Conservation (phyloP, 1,140 invertebrate species). For the Drosophila repletoides region DNA sequence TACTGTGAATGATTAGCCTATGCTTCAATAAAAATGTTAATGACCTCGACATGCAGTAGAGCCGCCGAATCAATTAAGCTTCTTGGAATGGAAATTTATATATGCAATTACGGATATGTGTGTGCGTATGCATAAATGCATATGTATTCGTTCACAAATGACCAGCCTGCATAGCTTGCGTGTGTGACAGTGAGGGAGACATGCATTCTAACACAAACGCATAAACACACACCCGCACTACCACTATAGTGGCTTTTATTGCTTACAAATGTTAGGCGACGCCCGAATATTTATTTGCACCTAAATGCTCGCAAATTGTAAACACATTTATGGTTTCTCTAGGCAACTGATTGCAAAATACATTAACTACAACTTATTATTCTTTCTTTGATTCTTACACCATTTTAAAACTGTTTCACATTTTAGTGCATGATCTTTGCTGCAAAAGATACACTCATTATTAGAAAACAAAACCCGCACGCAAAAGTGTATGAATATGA, state of each 20-base stretch:
- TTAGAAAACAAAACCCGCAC: not conserved
- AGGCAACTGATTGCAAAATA: not conserved
- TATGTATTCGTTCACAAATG: constrained; percentile 5
- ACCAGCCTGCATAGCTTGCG: constrained; percentile 3
- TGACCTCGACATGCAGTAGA: constrained; percentile 6
- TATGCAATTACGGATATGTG: not conserved
- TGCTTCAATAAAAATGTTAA: constrained; percentile 12
- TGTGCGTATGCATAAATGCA: not conserved
- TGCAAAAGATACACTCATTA: too few species aligned
- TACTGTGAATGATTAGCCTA: not conserved
- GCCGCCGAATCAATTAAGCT: not conserved
- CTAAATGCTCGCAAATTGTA: not conserved
- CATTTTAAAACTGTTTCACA: not conserved
- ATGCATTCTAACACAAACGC: constrained; percentile 4
- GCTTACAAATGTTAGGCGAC: constrained; percentile 21
- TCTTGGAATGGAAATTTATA: constrained; percentile 2
- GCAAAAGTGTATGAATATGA: not conserved
- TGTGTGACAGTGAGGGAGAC: constrained; percentile 18
- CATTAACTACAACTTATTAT: not conserved
- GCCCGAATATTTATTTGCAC: constrained; percentile 15
- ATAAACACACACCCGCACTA: too few species aligned
- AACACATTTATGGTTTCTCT: constrained; percentile 9
- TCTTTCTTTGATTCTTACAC: too few species aligned
- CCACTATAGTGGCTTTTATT: constrained; percentile 10
- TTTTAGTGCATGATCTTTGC: not conserved